Evolutionary conservation across 2,113 vertebrate genomes (phyloP).

Genomic region (Lonchura striata): DNA sequence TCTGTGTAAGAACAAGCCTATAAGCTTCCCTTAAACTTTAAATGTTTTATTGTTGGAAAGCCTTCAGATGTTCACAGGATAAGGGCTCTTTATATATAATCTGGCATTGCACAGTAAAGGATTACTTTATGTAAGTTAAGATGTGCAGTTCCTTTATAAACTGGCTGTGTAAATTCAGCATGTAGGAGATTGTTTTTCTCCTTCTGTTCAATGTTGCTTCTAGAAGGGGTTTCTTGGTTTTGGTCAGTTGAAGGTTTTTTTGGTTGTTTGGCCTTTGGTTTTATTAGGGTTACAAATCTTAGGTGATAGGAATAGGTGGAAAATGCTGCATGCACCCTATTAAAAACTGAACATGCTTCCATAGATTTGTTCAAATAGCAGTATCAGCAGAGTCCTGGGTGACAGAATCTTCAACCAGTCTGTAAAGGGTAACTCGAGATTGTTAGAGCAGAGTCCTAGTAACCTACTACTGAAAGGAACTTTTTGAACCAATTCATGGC

Average conservation of each 20-base stretch:
- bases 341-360: not conserved
- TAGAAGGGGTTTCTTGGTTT: not conserved
- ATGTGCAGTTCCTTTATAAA: constrained; percentile 10
- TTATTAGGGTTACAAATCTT: not conserved
- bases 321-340: not conserved
- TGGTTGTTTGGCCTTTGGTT: not conserved
- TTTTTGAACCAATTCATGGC: not conserved
- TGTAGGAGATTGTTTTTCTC: not conserved
- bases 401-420: not conserved
- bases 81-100: constrained; percentile 31
- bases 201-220: not conserved
- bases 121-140: constrained; percentile 6
- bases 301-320: not conserved
- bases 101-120: not conserved
- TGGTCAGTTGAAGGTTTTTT: too few relatives aligned
- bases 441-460: not conserved
- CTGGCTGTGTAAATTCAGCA: not conserved
- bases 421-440: not conserved
- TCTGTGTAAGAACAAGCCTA: not conserved
- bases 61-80: constrained; percentile 26
- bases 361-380: not conserved
- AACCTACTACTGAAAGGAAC: not conserved
- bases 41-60: constrained; percentile 16
- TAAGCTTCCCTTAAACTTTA: constrained; percentile 29
- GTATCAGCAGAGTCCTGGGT: not conserved